phyloP scores from a whole-genome alignment of 2,888 invertebrate species.

The Arctia plantaginis region DNA sequence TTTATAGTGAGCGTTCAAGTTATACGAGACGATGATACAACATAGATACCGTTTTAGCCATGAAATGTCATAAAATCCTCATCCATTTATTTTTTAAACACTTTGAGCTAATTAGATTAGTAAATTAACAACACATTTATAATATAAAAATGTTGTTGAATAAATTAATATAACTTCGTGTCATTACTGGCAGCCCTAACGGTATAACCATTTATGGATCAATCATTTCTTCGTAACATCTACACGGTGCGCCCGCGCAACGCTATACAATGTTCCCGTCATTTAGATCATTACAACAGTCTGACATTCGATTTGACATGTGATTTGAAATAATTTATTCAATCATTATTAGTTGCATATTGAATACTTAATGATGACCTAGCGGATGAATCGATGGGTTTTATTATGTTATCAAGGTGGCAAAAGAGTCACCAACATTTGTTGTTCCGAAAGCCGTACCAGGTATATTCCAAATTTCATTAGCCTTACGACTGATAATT shows the following conservation, averaged over 20 bases:
- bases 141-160: not conserved
- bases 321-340: not conserved
- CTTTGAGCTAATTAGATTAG: too few species aligned
- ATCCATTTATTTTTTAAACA: too few species aligned
- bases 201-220: conserved; percentile 30
- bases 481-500: not conserved
- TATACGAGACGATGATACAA: too few species aligned
- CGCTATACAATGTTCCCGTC: conserved; percentile 17
- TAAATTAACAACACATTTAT: not conserved
- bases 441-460: not conserved
- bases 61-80: too few species aligned
- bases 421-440: not conserved
- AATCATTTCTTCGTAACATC: conserved; percentile 30
- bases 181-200: conserved; percentile 29
- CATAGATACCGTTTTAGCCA: too few species aligned
- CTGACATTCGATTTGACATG: conserved; percentile 23
- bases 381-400: not conserved
- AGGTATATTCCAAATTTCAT: not conserved
- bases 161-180: conserved; percentile 15
- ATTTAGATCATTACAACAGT: conserved; percentile 19
- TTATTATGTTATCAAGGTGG: not conserved
- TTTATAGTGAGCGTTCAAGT: too few species aligned
- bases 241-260: conserved; percentile 33
- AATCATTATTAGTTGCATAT: not conserved
- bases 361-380: not conserved